These are phyloP conservation scores for Saxidomus purpurata DNA, from an alignment of 1,140 invertebrate species.

Conservation along the genomic window DNA sequence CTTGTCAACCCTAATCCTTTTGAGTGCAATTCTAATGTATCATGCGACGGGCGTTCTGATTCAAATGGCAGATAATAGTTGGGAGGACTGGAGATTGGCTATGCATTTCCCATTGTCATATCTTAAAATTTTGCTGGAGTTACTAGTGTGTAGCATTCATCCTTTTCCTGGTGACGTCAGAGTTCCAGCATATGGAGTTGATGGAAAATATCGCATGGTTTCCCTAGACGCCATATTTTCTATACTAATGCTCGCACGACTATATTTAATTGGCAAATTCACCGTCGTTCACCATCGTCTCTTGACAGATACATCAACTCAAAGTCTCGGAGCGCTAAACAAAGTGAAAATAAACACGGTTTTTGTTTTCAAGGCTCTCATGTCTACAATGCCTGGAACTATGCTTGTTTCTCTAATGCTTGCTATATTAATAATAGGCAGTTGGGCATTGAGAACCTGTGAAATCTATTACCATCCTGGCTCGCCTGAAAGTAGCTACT, in stretches of 20 bases:
- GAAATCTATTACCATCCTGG: conserved; percentile 81
- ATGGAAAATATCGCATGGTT: conserved; percentile 66
- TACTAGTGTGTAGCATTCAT: conserved; percentile 80
- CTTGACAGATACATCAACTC: conserved; percentile 84
- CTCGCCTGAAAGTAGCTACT: conserved; percentile 69
- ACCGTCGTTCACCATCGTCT: conserved; percentile 84
- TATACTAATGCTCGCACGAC: conserved; percentile 84
- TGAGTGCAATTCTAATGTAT: conserved; percentile 78
- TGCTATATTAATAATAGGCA: conserved; percentile 81
- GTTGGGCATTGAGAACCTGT: conserved; percentile 84
- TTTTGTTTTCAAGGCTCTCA: conserved; percentile 86
- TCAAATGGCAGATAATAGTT: conserved; percentile 80
- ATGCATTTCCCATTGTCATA: conserved; percentile 73
- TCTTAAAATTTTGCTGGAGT: conserved; percentile 77
- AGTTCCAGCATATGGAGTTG: conserved; percentile 64
- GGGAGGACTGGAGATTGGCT: conserved; percentile 82
- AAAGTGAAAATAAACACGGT: conserved; percentile 85
- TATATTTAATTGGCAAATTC: conserved; percentile 84
- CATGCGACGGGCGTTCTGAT: conserved; percentile 80
- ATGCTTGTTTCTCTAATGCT: conserved; percentile 82
- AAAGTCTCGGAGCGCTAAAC: conserved; percentile 85
- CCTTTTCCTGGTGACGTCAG: conserved; percentile 81
- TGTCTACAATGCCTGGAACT: conserved; percentile 85
- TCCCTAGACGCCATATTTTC: conserved; percentile 84
- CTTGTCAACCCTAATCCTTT: conserved; percentile 80